Evolutionary conservation across 2,888 invertebrate genomes (phyloP).

Genomic region (Ophonus ardosiacus): DNA sequence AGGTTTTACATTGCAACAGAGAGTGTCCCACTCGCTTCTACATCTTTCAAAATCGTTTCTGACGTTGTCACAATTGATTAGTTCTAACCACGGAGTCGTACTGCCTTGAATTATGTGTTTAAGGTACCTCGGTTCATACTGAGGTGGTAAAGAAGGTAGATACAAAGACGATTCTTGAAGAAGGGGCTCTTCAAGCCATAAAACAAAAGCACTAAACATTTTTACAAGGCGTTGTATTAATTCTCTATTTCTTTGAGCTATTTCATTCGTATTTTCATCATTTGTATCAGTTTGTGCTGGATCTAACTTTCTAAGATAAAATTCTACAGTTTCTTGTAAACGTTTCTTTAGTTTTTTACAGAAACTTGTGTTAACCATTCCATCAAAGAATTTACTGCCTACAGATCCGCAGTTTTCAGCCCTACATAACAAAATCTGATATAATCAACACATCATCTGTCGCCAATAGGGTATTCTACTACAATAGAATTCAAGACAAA

Average conservation of each 20-base stretch:
- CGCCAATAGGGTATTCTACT: no score
- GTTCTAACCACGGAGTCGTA: conserved; percentile 83
- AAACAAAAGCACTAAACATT: conserved; percentile 80
- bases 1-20: conserved; percentile 71
- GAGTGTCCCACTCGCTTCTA: conserved; percentile 78
- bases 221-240: conserved; percentile 55
- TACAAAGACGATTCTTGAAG: conserved; percentile 83
- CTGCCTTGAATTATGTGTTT: conserved; percentile 80
- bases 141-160: conserved; percentile 84
- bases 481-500: no score
- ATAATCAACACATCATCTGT: background rate
- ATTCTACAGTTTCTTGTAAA: conserved; percentile 81
- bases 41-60: conserved; percentile 77
- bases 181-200: conserved; percentile 89
- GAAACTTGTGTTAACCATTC: conserved; percentile 81
- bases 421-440: conserved; percentile 71
- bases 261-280: conserved; percentile 23
- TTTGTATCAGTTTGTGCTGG: conserved; percentile 71
- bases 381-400: conserved; percentile 87
- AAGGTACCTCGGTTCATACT: conserved; percentile 84
- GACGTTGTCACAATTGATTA: conserved; percentile 79
- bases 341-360: conserved; percentile 84
- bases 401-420: conserved; percentile 80
- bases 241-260: conserved; percentile 38
- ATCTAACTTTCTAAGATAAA: conserved; percentile 77